These are phyloP conservation scores for Antechinus stuartii DNA, from an alignment of 2,113 vertebrate genomes.

Conservation along the genomic window DNA sequence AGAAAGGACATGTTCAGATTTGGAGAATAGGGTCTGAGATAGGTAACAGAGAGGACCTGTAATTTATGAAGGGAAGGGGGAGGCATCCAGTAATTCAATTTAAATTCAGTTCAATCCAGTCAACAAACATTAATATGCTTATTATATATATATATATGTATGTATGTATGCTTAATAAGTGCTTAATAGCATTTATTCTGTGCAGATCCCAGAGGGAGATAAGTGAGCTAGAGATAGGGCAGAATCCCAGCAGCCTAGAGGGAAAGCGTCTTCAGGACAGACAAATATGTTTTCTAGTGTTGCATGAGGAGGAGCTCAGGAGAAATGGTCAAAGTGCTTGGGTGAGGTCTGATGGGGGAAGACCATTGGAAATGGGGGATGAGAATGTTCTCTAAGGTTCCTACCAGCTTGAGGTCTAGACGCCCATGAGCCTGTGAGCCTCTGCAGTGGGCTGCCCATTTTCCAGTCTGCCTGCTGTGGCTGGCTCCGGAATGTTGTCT, in stretches of 20 bases:
- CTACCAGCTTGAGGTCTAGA: not conserved
- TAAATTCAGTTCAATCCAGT: not conserved
- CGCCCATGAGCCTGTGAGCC: not conserved
- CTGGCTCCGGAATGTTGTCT: not conserved
- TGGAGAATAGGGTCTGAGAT: not conserved
- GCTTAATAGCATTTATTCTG: not conserved
- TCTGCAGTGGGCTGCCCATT: not conserved
- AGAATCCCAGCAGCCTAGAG: not conserved
- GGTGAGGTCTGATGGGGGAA: not conserved
- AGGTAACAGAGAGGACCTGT: not conserved
- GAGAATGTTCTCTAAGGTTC: not conserved
- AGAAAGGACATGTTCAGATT: not conserved
- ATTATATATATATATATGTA: too few species aligned
- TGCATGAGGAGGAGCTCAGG: not conserved
- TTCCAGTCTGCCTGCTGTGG: not conserved
- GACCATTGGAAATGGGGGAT: not conserved
- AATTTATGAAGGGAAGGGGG: not conserved
- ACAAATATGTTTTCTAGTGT: not conserved
- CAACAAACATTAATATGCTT: too few species aligned
- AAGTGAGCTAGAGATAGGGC: not conserved
- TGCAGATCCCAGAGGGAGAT: not conserved
- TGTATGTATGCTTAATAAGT: too few species aligned
- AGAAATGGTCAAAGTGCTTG: not conserved
- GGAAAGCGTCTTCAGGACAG: not conserved
- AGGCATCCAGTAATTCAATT: not conserved